phyloP scores from a whole-genome alignment of 2,113 vertebrate species.

The Microcebus tavaratra region DNA sequence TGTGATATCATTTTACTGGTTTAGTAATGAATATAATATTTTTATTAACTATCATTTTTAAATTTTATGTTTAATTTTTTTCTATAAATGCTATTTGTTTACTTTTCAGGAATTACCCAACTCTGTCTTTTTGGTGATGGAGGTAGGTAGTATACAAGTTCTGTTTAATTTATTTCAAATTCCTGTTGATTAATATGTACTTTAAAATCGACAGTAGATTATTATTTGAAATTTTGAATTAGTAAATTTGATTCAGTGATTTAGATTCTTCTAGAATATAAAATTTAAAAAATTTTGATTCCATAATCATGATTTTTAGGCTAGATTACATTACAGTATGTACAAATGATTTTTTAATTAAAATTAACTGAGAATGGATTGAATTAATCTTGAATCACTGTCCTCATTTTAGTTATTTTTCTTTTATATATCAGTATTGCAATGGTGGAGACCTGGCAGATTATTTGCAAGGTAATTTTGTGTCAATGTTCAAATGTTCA shows the following conservation, averaged over 20 bases:
- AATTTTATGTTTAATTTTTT: conserved; percentile 37
- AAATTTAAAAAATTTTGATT: conserved; percentile 8
- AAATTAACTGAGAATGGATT: conserved; percentile 1
- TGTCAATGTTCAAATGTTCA: conserved; percentile 41
- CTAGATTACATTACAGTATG: background rate
- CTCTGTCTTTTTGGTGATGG: conserved; percentile 97
- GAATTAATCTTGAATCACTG: conserved; percentile 30
- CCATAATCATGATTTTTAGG: conserved; percentile 8
- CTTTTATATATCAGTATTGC: conserved; percentile 91
- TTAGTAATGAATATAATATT: conserved; percentile 3
- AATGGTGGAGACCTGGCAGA: conserved; percentile 99
- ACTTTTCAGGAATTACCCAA: conserved; percentile 94
- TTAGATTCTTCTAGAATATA: conserved; percentile 33
- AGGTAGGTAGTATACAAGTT: conserved; percentile 86
- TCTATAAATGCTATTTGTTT: conserved; percentile 68
- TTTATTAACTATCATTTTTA: conserved; percentile 13
- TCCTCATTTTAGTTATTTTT: conserved; percentile 72
- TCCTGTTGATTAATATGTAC: conserved; percentile 16
- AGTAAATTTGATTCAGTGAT: conserved; percentile 39
- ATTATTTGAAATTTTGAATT: conserved; percentile 51
- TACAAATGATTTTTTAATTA: background rate
- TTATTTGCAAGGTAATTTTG: conserved; percentile 96
- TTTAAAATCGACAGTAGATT: background rate
- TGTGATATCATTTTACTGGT: conserved; percentile 31
- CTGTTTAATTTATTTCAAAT: conserved; percentile 62